Evolutionary conservation across 37 sponge, comb jelly and placozoan genomes (phyloP).

Genomic region (Halichondria panicea): DNA sequence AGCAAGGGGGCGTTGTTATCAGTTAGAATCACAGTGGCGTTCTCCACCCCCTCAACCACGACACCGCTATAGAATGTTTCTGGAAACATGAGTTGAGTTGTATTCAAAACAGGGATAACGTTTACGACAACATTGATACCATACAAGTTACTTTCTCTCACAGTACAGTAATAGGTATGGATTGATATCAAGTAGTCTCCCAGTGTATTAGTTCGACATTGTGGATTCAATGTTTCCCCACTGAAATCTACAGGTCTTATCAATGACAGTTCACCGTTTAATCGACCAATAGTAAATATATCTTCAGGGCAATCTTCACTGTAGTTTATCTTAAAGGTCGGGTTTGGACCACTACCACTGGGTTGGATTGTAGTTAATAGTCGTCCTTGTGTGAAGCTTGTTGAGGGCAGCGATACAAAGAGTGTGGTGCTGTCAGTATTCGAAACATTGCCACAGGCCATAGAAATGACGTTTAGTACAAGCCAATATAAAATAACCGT

Average conservation of each 20-base stretch:
- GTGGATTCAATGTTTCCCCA: not conserved
- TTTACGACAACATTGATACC: slow-evolving; percentile 26
- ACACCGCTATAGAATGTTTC: slow-evolving; percentile 17
- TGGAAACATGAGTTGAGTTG: slow-evolving; percentile 25
- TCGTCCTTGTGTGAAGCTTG: slow-evolving; percentile 5
- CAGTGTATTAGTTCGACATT: not conserved
- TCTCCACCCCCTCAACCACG: slow-evolving; percentile 30
- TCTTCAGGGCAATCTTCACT: slow-evolving; percentile 17
- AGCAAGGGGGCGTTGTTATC: not conserved
- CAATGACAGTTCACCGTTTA: slow-evolving; percentile 7
- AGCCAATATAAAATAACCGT: too few relatives aligned
- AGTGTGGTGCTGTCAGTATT: not conserved
- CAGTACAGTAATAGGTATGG: slow-evolving; percentile 31
- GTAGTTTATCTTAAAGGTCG: not conserved
- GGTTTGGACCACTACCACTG: not conserved
- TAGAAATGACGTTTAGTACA: too few relatives aligned
- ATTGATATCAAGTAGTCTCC: slow-evolving; percentile 10
- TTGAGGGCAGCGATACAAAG: not conserved
- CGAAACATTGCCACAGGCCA: too few relatives aligned
- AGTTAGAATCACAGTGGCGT: not conserved
- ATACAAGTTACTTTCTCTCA: not conserved
- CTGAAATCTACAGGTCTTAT: slow-evolving; percentile 2
- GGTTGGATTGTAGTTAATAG: slow-evolving; percentile 9
- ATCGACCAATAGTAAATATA: slow-evolving; percentile 24
- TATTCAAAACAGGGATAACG: slow-evolving; percentile 6